Evolutionary conservation across 1,140 invertebrate genomes (phyloP).

Genomic region (Pseudomyrmex cubaensis): DNA sequence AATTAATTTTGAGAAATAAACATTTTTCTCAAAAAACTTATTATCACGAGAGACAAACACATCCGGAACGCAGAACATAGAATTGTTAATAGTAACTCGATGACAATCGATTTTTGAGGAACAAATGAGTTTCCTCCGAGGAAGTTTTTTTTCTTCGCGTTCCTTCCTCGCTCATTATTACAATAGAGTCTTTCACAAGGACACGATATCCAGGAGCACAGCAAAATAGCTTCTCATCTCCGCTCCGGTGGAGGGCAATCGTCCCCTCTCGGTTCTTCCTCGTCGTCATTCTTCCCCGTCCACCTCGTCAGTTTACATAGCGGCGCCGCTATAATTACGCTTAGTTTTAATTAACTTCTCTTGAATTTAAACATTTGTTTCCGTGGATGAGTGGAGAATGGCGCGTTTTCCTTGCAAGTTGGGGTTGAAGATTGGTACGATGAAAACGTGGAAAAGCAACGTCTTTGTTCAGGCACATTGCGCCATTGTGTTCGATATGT

Average conservation of each 20-base stretch:
- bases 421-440: constrained; percentile 54
- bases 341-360: constrained; percentile 80
- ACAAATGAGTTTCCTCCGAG: constrained; percentile 31
- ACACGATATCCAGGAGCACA: constrained; percentile 64
- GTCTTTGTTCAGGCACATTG: constrained; percentile 52
- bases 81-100: constrained; percentile 42
- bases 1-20: no score
- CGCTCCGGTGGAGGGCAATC: constrained; percentile 60
- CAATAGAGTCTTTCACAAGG: constrained; percentile 67
- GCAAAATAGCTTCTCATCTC: constrained; percentile 71
- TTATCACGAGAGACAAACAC: not conserved
- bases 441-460: constrained; percentile 16
- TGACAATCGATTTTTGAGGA: constrained; percentile 64
- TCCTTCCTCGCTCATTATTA: constrained; percentile 62
- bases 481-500: not conserved
- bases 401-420: constrained; percentile 36
- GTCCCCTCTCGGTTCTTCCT: constrained; percentile 16
- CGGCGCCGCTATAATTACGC: constrained; percentile 74
- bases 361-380: constrained; percentile 78
- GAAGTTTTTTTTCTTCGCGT: constrained; percentile 13
- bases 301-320: constrained; percentile 67
- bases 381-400: constrained; percentile 64
- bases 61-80: no score
- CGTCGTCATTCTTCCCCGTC: constrained; percentile 34
- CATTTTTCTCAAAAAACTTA: not conserved